Evolutionary conservation across 30 jellyfish, hydroid and myxozoan genomes (phyloP), one percentile per base, ranked within the genome.

Genomic region (Pseudorhiza aurosa): DNA sequence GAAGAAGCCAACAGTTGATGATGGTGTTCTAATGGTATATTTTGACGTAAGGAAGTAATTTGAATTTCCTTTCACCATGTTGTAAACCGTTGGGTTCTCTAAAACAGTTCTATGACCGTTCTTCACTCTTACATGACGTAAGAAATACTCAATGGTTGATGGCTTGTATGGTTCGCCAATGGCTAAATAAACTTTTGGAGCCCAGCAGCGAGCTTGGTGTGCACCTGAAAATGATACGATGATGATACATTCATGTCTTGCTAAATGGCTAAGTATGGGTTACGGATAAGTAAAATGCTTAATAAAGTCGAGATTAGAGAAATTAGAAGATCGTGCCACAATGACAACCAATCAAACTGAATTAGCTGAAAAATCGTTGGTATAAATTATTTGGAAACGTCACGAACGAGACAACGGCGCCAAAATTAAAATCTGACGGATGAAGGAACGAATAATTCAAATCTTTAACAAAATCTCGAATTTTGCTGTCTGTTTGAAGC

Each of bases 131-230:
- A 76, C 88, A 17, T 76, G 47, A 4, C 50, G 43, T 35, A 76
- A 76, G 78, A 76, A 76, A 47, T 25, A 76, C 25, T 44, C 68
- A 4, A 76, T 68, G 5, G 55, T 29, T 21, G 88, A 76, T 14
- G 88, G 88, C 12, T 33, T 56, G 79, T 46, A 76, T 1, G n/a
- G 11, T 33, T 76, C 88, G 1, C 77, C 77, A 31, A 44, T 40
- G 29, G 81, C 88, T 68, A 76, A 43, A 36, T n/a, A 55, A 8
- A 76, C 36, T 65, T 19, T 24, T 5, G 88, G 88, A 26, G 88
- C 88, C 84, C 84, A 70, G 39, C 79, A 65, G 33, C 64, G 33
- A 2, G 79, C 39, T 65, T 65, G 79, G 31, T 35, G n/a, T 14
- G 25, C 15, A 30, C 32, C 79, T 65, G 28, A n/a, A 65, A 24